A percentile compares a stretch with the other conserved stretches of the same genome.
phyloP scores from a whole-genome alignment of 2,113 vertebrate genomes.

The Ptilonorhynchus violaceus region DNA sequence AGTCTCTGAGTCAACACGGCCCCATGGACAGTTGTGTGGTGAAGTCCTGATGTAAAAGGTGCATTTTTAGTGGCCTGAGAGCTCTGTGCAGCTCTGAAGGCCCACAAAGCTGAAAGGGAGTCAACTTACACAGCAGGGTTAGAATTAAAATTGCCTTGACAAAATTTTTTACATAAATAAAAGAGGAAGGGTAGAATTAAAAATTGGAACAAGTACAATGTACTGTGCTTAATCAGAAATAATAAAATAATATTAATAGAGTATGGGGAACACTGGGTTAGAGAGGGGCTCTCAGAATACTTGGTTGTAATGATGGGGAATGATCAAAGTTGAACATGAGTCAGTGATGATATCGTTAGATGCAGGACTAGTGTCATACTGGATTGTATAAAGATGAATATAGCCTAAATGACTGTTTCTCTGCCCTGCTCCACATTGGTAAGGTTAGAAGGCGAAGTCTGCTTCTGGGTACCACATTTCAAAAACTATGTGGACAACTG shows the following conservation, averaged over 20 bases:
- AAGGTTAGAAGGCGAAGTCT: neutral
- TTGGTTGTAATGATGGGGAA: neutral
- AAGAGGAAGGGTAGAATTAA: neutral
- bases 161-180: neutral
- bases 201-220: neutral
- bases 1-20: neutral
- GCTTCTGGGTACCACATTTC: neutral
- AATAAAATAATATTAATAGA: neutral
- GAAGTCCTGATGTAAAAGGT: neutral
- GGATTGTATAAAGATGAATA: neutral
- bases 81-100: neutral
- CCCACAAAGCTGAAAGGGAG: neutral
- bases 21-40: neutral
- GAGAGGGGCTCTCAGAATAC: neutral
- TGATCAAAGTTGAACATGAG: neutral
- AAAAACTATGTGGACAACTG: neutral
- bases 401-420: neutral
- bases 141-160: neutral
- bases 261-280: neutral
- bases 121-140: neutral
- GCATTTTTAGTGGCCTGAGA: neutral
- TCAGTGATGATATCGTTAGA: neutral
- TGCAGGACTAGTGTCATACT: neutral
- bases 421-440: neutral
- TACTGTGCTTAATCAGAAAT: neutral